Conservation (phyloP, 2,888 invertebrate genomes). For the Mimumesa dahlbomi region DNA sequence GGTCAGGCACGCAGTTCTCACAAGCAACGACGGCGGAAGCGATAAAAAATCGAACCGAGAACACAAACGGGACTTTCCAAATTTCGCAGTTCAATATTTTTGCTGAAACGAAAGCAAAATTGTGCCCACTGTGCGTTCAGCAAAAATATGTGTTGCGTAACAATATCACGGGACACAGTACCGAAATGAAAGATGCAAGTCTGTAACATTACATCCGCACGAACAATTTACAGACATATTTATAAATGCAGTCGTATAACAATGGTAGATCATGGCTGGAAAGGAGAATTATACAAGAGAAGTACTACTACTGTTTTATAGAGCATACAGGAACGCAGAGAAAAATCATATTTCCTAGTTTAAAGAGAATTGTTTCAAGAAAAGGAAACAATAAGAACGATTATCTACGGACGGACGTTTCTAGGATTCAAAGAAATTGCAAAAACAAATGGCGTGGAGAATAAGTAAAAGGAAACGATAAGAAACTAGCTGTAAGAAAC, state of each 20-base stretch:
- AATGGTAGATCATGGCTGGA: neutral
- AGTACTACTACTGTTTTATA: neutral
- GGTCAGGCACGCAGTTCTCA: conserved; percentile 41
- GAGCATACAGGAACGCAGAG: neutral
- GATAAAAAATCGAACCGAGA: conserved; percentile 15
- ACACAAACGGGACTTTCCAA: neutral
- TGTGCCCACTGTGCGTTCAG: neutral
- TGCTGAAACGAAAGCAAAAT: neutral
- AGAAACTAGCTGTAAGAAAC: neutral
- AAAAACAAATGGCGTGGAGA: neutral
- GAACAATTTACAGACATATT: no score
- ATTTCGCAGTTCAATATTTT: conserved; percentile 5
- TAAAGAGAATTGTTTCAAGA: neutral
- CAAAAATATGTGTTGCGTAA: neutral
- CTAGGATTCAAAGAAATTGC: neutral
- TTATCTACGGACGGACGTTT: neutral
- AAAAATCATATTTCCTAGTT: neutral
- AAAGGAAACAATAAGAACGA: neutral
- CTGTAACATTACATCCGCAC: neutral
- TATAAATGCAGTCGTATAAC: neutral
- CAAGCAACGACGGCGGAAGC: conserved; percentile 46
- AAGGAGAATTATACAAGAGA: neutral
- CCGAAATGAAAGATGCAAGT: neutral
- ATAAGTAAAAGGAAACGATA: neutral
- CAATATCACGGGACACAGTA: neutral